A percentile compares a stretch with the other conserved stretches of the same genome.
Evolutionary conservation across 2,888 invertebrate species (phyloP).

Genomic region (Leptopterna dolabrata): DNA sequence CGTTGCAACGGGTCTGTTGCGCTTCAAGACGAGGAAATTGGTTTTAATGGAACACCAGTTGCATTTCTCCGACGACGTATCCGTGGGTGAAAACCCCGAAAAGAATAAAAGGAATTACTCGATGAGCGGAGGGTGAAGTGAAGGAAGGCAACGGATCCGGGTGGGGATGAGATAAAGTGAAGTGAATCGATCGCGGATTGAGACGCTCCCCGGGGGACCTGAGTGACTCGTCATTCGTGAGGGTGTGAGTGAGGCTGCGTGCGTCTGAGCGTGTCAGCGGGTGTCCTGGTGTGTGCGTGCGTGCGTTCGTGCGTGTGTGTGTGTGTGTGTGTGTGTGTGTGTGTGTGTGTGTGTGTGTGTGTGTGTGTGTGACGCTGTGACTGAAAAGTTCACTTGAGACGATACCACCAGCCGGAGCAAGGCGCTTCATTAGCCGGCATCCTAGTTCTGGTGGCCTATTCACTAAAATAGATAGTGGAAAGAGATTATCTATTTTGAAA

Average conservation of each 20-base stretch:
- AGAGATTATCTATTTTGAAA: too few species aligned
- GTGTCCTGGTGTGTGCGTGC: too few species aligned
- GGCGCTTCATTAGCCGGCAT: too few species aligned
- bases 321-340: too few species aligned
- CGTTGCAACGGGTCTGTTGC: background rate
- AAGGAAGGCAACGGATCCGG: background rate
- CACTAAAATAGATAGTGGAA: too few species aligned
- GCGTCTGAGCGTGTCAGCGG: too few species aligned
- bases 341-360: too few species aligned
- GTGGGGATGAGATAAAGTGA: background rate
- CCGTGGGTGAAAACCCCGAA: background rate
- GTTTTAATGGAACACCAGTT: background rate
- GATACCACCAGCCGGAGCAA: background rate
- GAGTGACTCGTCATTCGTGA: background rate
- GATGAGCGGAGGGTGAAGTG: background rate
- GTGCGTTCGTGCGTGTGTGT: background rate
- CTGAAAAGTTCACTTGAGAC: background rate
- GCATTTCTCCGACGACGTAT: background rate
- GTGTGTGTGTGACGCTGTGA: background rate
- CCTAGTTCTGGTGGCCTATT: too few species aligned
- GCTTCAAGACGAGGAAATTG: background rate
- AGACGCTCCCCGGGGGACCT: background rate
- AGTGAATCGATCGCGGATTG: background rate
- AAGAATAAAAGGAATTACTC: slow-evolving; percentile 2
- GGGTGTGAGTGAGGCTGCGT: too few species aligned